These are phyloP conservation scores for Drosophila navojoa DNA, from an alignment of 1,140 invertebrate species.

Conservation along the genomic window DNA sequence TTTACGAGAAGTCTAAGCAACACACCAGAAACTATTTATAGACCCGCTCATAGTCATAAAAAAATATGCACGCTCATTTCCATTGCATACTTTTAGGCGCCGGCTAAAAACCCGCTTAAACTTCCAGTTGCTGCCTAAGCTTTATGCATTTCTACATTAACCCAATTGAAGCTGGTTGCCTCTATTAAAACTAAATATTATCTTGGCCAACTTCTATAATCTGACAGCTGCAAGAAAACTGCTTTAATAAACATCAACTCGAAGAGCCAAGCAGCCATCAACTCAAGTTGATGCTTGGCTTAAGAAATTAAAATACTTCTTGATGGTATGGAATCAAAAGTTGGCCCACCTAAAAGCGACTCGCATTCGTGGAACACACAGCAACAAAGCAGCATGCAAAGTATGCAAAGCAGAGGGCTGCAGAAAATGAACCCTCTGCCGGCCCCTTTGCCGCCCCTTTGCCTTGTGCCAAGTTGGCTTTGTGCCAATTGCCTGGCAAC, in stretches of 20 bases:
- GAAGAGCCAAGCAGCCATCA: neutral
- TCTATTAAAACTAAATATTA: neutral
- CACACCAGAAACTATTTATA: neutral
- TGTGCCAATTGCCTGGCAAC: conserved; percentile 23
- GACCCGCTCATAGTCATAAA: neutral
- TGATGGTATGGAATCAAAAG: conserved; percentile 5
- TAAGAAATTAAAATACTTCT: neutral
- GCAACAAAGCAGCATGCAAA: neutral
- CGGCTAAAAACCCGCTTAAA: neutral
- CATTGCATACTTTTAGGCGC: conserved; percentile 27
- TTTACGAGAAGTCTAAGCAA: neutral
- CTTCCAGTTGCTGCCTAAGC: neutral
- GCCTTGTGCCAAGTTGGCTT: conserved; percentile 2
- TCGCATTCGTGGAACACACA: conserved; percentile 18
- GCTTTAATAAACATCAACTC: neutral
- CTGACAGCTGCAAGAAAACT: neutral
- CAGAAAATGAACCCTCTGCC: conserved; percentile 8
- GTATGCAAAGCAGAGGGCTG: neutral
- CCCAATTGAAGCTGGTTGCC: neutral
- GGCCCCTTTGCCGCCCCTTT: neutral
- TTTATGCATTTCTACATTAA: neutral
- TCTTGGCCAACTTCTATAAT: neutral
- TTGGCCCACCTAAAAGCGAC: conserved; percentile 6
- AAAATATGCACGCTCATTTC: neutral
- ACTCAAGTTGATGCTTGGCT: conserved; percentile 4